Base-by-base conservation (phyloP, 2,113 vertebrate genomes). In the zebrafish (Danio rerio) region DNA sequence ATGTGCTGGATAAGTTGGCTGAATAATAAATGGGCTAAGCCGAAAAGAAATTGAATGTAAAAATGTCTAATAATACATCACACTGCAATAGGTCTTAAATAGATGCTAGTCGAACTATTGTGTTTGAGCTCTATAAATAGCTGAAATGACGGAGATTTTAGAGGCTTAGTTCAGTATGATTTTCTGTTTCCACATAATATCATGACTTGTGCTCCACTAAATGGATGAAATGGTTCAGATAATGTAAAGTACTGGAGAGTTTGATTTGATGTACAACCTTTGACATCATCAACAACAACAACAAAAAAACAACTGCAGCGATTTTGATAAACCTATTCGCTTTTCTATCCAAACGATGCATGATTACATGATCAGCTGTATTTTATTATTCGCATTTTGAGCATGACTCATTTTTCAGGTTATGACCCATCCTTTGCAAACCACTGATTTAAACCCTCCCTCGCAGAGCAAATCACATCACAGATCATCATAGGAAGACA, bases 381-480 rank as follows among this genome's bases (percentile, higher is more conserved):
- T 66, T 66, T n/a, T 45, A 42, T 42, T 43, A 66, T 18, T 45
- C 42, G 10, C 63, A 10, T n/a, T 40, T 12, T 31, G 3, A 15
- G 42, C 5, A 66, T 45, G 16, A 66, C 42, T 11, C 0, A 45
- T 40, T 5, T 13, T 7, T 9, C 13, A 12, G 12, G 40, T 68
- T 13, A n/a, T 47, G 16, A 69, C 43, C 40, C 12, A 65, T 40
- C 13, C 62, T 0, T 43, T 20, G 66, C 18, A 9, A 49, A 20
- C n/a, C n/a, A 12, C 43, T 11, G 42, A 68, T 45, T 45, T 43
- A 68, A 68, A 68, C 65, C 16, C 16, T 68, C 7, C 42, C 42
- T 11, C 43, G 65, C 42, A 68, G 42, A 68, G 42, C 9, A 68
- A 16, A 68, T 47, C 63, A 68, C 63, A 68, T 68, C 42, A 45